Evolutionary conservation across 2,113 vertebrate genomes (phyloP), one percentile per base, ranked within the genome.

Genomic region (Alligator sinensis): DNA sequence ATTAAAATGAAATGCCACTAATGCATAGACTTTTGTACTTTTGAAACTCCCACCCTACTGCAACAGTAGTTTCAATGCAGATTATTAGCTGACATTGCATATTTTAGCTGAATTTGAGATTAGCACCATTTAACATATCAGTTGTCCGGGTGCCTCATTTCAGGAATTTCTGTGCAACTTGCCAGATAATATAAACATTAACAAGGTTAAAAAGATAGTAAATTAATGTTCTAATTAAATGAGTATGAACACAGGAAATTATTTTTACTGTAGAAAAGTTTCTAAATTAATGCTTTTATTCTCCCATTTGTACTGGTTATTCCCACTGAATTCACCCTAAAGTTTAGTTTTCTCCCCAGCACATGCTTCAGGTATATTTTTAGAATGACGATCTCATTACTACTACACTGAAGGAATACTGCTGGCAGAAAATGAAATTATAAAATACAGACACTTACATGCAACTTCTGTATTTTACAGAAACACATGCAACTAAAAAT

Each of bases 121-220:
- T 47, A 47, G 60, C 3, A 81, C 34, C 19, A 28, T 24, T 66
- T 38, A 80, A 30, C 4, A 19, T 15, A 54, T 79, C 87, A 85
- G 77, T 59, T 61, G 19, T 38, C 30, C 9, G 77, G 63, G 66
- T 22, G 80, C 5, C 30, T 62, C 1, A 4, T 72, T 70, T 27
- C 30, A 55, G 38, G 30, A 88, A 81, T 13, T 30, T 80, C 16
- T 17, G 25, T 55, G 59, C 62, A 58, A 18, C 54, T 34, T 8
- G 17, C 14, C 18, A 58, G 38, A 2, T 30, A 64, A 84, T n/a
- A 58, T 4, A 80, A 63, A 47, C n/a, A 34, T 5, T 38, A 72
- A 38, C 19, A 0, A 17, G 13, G 63, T 4, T 59, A 68, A 58
- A 2, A 57, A 10, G 80, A 38, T 0, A 74, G 59, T 6, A 11